Evolutionary conservation across 2,113 vertebrate species (phyloP).

Genomic region (Psilopogon haemacephalus): DNA sequence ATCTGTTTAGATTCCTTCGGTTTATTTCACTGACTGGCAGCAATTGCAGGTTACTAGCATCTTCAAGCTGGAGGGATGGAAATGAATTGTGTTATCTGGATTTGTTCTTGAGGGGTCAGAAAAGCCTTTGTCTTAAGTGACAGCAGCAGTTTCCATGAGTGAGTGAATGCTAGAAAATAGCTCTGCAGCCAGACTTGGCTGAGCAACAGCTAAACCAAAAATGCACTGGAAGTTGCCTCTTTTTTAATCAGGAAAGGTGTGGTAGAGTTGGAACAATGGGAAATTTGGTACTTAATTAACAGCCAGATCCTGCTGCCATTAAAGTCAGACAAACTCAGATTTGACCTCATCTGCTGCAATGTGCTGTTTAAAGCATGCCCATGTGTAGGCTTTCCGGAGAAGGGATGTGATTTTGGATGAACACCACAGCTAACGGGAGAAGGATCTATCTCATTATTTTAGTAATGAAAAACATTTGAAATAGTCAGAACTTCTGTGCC

Average conservation of each 20-base stretch:
- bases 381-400: background rate
- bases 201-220: background rate
- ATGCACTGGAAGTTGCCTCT: background rate
- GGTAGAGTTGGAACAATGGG: slow-evolving; percentile 1
- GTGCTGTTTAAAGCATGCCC: background rate
- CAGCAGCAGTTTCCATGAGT: background rate
- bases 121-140: background rate
- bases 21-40: background rate
- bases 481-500: background rate
- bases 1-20: background rate
- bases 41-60: background rate
- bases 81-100: background rate
- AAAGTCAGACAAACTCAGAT: background rate
- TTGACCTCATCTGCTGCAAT: background rate
- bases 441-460: background rate
- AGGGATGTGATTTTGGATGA: background rate
- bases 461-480: background rate
- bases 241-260: slow-evolving; percentile 51
- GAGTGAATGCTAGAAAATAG: background rate
- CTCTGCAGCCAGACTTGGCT: background rate
- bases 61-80: background rate
- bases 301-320: background rate
- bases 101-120: background rate
- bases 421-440: background rate
- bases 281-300: background rate